A percentile compares a stretch with the other conserved stretches of the same genome.
These are phyloP conservation scores for Colostygia pectinataria DNA, from an alignment of 2,888 invertebrate genomes.

Conservation along the genomic window DNA sequence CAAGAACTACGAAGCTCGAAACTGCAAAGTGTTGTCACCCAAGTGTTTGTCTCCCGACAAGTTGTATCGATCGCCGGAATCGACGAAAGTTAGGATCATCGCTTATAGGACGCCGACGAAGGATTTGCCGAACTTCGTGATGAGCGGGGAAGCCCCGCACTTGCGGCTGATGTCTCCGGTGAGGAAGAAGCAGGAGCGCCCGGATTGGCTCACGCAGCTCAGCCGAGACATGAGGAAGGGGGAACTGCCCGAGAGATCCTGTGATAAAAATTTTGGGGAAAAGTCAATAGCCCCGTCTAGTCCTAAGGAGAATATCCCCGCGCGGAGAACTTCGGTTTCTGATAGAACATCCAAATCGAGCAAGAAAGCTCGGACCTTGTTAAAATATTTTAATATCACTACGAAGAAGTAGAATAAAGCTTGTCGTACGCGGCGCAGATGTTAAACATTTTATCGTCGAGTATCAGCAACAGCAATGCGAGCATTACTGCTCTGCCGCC, in stretches of 20 bases:
- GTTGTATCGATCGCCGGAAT: slow-evolving; percentile 44
- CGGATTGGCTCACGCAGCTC: slow-evolving; percentile 85
- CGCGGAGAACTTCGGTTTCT: slow-evolving; percentile 51
- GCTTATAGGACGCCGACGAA: slow-evolving; percentile 83
- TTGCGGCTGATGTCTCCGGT: slow-evolving; percentile 87
- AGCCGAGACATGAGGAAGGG: slow-evolving; percentile 44
- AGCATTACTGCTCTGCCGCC: too few relatives aligned
- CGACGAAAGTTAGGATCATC: slow-evolving; percentile 48
- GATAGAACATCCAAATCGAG: slow-evolving; percentile 53
- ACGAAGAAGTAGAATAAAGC: slow-evolving; percentile 47
- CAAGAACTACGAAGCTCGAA: slow-evolving; percentile 54
- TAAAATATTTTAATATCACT: slow-evolving; percentile 64
- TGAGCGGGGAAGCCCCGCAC: slow-evolving; percentile 91
- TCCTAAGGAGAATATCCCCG: slow-evolving; percentile 54
- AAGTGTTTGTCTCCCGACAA: slow-evolving; percentile 42
- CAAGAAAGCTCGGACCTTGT: slow-evolving; percentile 54
- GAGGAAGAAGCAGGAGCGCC: slow-evolving; percentile 79
- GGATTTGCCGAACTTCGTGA: slow-evolving; percentile 89
- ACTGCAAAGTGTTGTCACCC: slow-evolving; percentile 53
- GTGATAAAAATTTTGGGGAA: slow-evolving; percentile 20
- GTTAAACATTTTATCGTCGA: too few relatives aligned
- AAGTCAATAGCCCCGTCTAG: slow-evolving; percentile 41
- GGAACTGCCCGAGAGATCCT: not conserved
- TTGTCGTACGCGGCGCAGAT: too few relatives aligned
- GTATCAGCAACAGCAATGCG: too few relatives aligned